These are phyloP conservation scores for Cybosia mesomella DNA, from an alignment of 2,888 invertebrate genomes.

Conservation along the genomic window DNA sequence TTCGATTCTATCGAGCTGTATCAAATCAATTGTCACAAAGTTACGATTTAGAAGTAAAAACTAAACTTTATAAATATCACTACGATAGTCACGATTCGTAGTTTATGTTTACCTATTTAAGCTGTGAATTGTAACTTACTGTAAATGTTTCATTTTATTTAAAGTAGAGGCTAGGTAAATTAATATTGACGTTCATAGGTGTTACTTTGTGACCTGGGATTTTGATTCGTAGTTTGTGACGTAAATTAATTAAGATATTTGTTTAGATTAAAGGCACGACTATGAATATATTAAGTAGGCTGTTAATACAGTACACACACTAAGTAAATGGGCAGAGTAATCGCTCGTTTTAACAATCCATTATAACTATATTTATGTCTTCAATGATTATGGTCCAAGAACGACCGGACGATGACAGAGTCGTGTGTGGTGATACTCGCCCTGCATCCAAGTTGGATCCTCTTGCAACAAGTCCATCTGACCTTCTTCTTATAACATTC, in stretches of 20 bases:
- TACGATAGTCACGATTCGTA: too few species aligned
- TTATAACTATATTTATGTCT: neutral
- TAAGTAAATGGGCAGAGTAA: neutral
- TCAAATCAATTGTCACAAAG: too few species aligned
- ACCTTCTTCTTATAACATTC: conserved; percentile 75
- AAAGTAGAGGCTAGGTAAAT: neutral
- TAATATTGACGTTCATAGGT: neutral
- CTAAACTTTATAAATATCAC: too few species aligned
- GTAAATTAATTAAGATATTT: neutral
- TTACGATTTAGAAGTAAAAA: too few species aligned
- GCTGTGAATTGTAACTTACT: too few species aligned
- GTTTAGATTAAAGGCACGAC: neutral
- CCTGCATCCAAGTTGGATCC: conserved; percentile 71
- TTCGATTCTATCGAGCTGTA: neutral
- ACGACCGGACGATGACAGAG: conserved; percentile 68
- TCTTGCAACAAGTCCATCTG: conserved; percentile 79
- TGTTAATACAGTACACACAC: neutral
- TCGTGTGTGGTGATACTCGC: conserved; percentile 74
- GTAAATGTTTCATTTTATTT: neutral
- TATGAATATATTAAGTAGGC: neutral
- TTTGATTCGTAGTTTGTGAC: neutral
- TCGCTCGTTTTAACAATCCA: neutral
- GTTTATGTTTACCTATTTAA: too few species aligned
- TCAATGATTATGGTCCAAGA: conserved; percentile 72
- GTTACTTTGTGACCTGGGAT: too few species aligned